phyloP scores from a whole-genome alignment of 64 coral and sea anemone species.

The Pocillopora damicornis region DNA sequence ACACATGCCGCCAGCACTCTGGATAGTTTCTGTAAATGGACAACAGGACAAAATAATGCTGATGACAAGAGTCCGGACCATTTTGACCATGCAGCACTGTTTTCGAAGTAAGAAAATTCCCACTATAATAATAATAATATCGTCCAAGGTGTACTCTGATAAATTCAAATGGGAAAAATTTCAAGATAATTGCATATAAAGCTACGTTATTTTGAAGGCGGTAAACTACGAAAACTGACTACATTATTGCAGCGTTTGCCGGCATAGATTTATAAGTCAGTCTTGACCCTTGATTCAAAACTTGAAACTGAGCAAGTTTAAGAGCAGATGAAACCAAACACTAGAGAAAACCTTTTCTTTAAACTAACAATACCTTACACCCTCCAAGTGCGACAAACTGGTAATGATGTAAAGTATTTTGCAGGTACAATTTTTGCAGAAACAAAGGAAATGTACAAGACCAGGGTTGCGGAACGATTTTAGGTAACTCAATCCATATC shows the following conservation, averaged over 20 bases:
- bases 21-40: constrained; percentile 55
- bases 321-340: too few relatives aligned
- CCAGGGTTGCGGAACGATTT: neutral
- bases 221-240: too few relatives aligned
- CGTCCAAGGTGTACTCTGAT: neutral
- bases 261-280: too few relatives aligned
- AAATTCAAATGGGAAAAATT: too few relatives aligned
- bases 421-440: constrained; percentile 92
- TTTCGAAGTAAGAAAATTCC: constrained; percentile 33
- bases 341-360: too few relatives aligned
- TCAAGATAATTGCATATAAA: too few relatives aligned
- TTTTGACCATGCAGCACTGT: constrained; percentile 60
- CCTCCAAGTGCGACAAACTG: too few relatives aligned
- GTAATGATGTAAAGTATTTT: neutral
- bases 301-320: too few relatives aligned
- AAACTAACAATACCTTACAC: too few relatives aligned
- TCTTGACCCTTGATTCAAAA: too few relatives aligned
- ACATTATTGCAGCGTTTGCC: too few relatives aligned
- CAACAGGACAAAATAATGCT: constrained; percentile 48
- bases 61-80: constrained; percentile 35
- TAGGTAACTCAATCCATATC: constrained; percentile 44
- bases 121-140: neutral
- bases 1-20: constrained; percentile 29
- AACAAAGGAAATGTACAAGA: constrained; percentile 40
- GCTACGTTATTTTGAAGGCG: too few relatives aligned